phyloP scores from a whole-genome alignment of 2,113 vertebrate species.

The Stomatorhinus ivindoensis region DNA sequence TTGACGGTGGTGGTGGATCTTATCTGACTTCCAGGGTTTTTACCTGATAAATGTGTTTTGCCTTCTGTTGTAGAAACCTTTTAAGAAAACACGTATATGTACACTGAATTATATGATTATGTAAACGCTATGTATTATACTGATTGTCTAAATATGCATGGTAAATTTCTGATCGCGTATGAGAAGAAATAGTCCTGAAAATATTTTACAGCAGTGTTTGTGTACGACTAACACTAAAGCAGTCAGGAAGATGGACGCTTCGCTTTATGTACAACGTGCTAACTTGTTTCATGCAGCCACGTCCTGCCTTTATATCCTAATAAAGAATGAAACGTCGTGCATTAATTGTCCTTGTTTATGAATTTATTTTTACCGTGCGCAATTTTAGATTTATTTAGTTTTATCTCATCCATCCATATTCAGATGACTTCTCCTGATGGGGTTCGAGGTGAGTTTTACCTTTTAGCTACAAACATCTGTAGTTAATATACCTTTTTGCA shows the following conservation, averaged over 20 bases:
- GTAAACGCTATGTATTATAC: conserved; percentile 37
- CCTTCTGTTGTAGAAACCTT: neutral
- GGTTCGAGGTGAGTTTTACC: neutral
- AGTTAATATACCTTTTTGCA: neutral
- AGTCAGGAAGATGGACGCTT: neutral
- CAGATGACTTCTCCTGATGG: neutral
- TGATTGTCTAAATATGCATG: conserved; percentile 41
- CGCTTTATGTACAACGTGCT: neutral
- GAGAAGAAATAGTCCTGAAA: neutral
- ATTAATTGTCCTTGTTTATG: neutral
- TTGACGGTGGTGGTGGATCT: neutral
- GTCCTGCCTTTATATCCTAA: neutral
- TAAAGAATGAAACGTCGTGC: neutral
- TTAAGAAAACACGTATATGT: neutral
- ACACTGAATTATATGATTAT: conserved; percentile 23
- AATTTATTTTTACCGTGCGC: neutral
- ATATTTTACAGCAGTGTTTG: neutral
- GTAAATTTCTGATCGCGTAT: neutral
- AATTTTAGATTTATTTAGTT: neutral
- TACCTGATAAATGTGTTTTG: neutral
- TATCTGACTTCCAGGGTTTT: neutral
- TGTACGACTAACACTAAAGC: neutral
- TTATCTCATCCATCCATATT: neutral
- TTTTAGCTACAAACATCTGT: neutral
- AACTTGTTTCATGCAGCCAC: neutral